Base-by-base conservation (phyloP, 2,113 vertebrate genomes). In the Paramormyrops kingsleyae region DNA sequence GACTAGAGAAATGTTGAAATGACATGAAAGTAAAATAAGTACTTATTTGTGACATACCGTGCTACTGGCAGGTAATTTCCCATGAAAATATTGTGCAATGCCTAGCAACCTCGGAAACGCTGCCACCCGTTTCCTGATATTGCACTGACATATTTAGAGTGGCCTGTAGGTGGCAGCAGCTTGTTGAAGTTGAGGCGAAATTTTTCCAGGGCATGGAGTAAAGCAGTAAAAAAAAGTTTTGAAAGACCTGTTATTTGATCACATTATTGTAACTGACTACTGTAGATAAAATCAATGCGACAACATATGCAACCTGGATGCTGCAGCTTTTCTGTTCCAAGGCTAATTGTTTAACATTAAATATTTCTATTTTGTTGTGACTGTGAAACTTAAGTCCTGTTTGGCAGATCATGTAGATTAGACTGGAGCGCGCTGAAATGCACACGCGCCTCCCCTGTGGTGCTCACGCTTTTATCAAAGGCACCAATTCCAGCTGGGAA, bases 161-260 rank as follows among this genome's bases (percentile, higher is more conserved):
- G 35, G 39, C 89, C 89, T 62, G 35, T 89, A 89, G 89, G 50
- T 85, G 89, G 77, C 77, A 85, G 77, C 80, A 85, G 15, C 83
- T 15, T 56, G 47, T 27, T 27, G 44, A 31, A 3, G 19, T 87
- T 56, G 52, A 21, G 19, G 59, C 4, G 3, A 0, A 0, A 5
- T 8, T 88, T 62, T 59, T 44, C 15, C 27, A 39, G 35, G n/a
- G 47, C 1, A 10, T 31, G 6, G 7, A 86, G 15, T n/a, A 27
- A 49, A 47, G 13, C 10, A 46, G 44, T 13, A 52, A 50, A 31
- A 86, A 85, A 85, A n/a, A 4, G 49, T 24, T 85, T 24, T 49
- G n/a, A 46, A 83, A 46, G 24, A 39, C 13, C 10, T 77, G 21
- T n/a, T 12, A 85, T 46, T 13, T 49, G n/a, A 85, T 49, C 83